Evolutionary conservation across 2,113 vertebrate species (phyloP).

Genomic region (Oncorhynchus clarkii): DNA sequence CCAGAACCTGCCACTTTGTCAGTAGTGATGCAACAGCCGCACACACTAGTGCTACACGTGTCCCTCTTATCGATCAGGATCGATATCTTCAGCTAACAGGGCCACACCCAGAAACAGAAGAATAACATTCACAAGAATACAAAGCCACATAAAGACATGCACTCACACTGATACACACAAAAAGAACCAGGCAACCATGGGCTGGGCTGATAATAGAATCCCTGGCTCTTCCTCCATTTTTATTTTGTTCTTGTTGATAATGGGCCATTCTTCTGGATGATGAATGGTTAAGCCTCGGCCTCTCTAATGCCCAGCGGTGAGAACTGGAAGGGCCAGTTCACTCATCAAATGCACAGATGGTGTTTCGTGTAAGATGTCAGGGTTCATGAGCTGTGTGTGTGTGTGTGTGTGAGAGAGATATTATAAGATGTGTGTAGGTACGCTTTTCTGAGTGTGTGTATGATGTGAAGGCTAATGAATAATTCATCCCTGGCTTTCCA

Average conservation of each 20-base stretch:
- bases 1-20: slow-evolving; percentile 44
- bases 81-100: slow-evolving; percentile 6
- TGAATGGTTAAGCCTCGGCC: slow-evolving; percentile 40
- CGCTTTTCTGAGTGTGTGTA: not conserved
- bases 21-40: slow-evolving; percentile 49
- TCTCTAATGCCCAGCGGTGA: slow-evolving; percentile 49
- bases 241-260: slow-evolving; percentile 39
- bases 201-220: slow-evolving; percentile 26
- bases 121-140: not conserved
- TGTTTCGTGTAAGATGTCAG: slow-evolving; percentile 30
- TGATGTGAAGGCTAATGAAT: slow-evolving; percentile 40
- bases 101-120: not conserved
- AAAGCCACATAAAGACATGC: not conserved
- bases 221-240: slow-evolving; percentile 25
- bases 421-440: not conserved
- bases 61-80: not conserved
- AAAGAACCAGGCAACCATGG: slow-evolving; percentile 26
- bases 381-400: slow-evolving; percentile 14
- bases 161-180: slow-evolving; percentile 14
- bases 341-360: slow-evolving; percentile 38
- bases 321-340: slow-evolving; percentile 26
- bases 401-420: not conserved
- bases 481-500: slow-evolving; percentile 30
- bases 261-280: slow-evolving; percentile 23
- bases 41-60: slow-evolving; percentile 12